Conservation (phyloP, 1,140 invertebrate genomes). For the Anoplophora glabripennis region DNA sequence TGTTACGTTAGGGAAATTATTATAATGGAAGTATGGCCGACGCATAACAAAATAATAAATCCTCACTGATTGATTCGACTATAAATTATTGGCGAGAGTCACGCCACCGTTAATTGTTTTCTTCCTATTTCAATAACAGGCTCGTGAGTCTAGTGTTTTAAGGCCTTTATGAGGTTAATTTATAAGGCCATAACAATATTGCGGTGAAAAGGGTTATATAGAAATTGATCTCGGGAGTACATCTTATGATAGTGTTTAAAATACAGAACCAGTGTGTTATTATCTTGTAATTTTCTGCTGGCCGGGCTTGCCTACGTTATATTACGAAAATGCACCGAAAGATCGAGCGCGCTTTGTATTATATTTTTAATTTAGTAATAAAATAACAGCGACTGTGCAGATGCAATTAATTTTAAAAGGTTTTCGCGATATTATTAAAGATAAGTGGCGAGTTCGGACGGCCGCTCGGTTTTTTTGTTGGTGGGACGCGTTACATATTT, state of each 20-base stretch:
- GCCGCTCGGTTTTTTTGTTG: constrained; percentile 17
- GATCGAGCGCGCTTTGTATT: constrained; percentile 33
- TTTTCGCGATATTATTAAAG: constrained; percentile 46
- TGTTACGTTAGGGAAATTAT: too few relatives aligned
- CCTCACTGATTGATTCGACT: too few relatives aligned
- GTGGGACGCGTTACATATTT: constrained; percentile 25
- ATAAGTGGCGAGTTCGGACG: constrained; percentile 40
- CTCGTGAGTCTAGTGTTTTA: too few relatives aligned
- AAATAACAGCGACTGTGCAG: constrained; percentile 36
- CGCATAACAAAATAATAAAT: too few relatives aligned
- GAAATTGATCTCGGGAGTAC: constrained; percentile 2
- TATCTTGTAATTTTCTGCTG: constrained; percentile 38
- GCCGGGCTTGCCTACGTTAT: constrained; percentile 29
- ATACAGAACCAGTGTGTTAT: constrained; percentile 35
- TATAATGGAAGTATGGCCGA: too few relatives aligned
- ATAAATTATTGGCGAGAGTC: too few relatives aligned
- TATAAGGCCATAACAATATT: constrained; percentile 8
- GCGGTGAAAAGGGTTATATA: constrained; percentile 11
- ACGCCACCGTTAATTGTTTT: too few relatives aligned
- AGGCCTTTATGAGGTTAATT: not conserved
- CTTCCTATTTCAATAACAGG: too few relatives aligned
- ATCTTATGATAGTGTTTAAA: constrained; percentile 36
- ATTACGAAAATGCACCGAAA: constrained; percentile 33
- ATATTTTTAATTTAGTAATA: constrained; percentile 42
- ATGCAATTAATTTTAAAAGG: constrained; percentile 48